A percentile compares a stretch with the other conserved stretches of the same genome.
Conservation (phyloP, 2,113 vertebrate species). For the Phocoena phocoena region DNA sequence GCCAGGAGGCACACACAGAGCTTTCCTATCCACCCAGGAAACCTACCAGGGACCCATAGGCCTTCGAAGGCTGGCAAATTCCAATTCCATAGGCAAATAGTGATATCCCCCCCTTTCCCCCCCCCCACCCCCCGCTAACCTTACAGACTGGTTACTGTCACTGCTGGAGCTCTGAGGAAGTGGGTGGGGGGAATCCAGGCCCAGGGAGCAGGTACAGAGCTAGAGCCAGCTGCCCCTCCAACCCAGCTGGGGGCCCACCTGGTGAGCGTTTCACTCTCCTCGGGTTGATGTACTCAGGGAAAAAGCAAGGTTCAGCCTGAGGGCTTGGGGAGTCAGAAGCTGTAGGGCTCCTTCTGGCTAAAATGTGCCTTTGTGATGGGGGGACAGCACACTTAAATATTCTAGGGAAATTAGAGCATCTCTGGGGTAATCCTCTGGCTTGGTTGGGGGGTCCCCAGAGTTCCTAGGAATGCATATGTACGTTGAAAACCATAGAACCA, state of each 20-base stretch:
- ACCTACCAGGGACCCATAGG: neutral
- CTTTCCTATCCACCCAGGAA: neutral
- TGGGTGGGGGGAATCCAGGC: neutral
- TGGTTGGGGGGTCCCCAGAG: neutral
- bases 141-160: neutral
- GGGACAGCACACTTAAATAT: neutral
- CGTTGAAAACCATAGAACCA: neutral
- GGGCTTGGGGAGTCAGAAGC: neutral
- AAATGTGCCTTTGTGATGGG: neutral
- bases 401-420: neutral
- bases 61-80: neutral
- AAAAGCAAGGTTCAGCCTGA: neutral
- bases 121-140: too few species aligned
- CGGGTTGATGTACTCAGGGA: neutral
- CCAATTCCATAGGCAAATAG: neutral
- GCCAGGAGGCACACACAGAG: too few species aligned
- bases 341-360: neutral
- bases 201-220: neutral
- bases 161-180: neutral
- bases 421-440: neutral
- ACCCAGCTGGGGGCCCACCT: too few species aligned
- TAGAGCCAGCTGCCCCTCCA: neutral
- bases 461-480: neutral
- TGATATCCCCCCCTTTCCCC: neutral
- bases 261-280: neutral